A percentile compares a stretch with the other conserved stretches of the same genome.
Conservation (phyloP, 2,113 vertebrate species). For the Vulpes lagopus region DNA sequence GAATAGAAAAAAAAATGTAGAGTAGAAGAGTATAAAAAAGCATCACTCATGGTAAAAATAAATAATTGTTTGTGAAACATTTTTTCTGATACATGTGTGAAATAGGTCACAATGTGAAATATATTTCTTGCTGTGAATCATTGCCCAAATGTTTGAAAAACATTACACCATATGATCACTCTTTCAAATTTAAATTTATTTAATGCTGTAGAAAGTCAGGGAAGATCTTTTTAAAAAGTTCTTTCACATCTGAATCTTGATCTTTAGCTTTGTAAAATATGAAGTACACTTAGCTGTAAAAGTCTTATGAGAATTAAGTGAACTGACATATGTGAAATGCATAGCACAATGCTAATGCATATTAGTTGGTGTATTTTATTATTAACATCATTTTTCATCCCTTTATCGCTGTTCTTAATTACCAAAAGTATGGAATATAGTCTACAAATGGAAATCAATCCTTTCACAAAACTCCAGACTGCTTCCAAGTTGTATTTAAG, state of each 20-base stretch:
- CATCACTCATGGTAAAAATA: not conserved
- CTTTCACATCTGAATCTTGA: not conserved
- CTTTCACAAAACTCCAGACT: not conserved
- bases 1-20: not conserved
- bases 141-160: slow-evolving; percentile 6
- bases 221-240: slow-evolving; percentile 17
- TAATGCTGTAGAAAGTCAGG: not conserved
- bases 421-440: not conserved
- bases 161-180: not conserved
- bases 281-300: not conserved
- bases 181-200: slow-evolving; percentile 48
- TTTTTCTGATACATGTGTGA: slow-evolving; percentile 22
- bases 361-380: not conserved
- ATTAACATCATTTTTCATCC: not conserved
- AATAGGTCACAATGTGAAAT: slow-evolving; percentile 28
- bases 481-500: not conserved
- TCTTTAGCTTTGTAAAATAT: not conserved
- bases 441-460: not conserved
- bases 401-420: not conserved
- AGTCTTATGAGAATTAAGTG: not conserved
- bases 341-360: not conserved
- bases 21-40: not conserved
- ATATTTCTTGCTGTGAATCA: slow-evolving; percentile 19
- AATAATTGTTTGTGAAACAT: not conserved
- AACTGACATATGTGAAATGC: not conserved